Evolutionary conservation across 1,140 invertebrate species (phyloP), one percentile per base, ranked within the genome.

Genomic region (Musca domestica): DNA sequence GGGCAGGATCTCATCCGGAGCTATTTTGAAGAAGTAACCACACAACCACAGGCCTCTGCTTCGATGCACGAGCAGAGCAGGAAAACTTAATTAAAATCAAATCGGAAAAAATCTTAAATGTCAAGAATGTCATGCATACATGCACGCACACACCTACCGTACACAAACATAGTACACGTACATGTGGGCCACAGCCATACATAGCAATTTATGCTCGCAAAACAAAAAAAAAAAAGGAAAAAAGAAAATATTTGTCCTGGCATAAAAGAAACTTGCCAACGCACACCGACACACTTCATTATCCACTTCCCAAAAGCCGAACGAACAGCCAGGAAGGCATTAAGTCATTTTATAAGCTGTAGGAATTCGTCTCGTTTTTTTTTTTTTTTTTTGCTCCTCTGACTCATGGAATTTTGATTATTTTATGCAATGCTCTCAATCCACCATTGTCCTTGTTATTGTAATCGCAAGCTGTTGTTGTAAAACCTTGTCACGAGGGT

Each of bases 261-360:
- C 56, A 61, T 61, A 61, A 61, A 61, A 61, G 17, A 61, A 10
- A 61, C 56, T 61, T 19, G 6, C 17, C 27, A 34, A 15, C 10
- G 25, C 56, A 61, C 34, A 30, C 56, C 30, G n/a, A 61, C 34
- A 34, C 56, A 41, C n/a, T 41, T 61, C 9, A 41, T 41, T 41
- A 41, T 41, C 34, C 34, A 2, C 4, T 12, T 12, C 10, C 10
- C 5, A 10, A 12, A 41, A 41, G 6, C 34, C 12, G 2, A 12
- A 41, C 34, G 34, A 19, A 61, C 17, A 61, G n/a, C 27, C 27
- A 41, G 10, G 12, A 12, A 2, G 56, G 27, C 56, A 61, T 41
- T 61, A 61, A 41, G 12, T 34, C 56, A 61, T 61, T 61, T 61
- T 61, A 61, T 61, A 61, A 61, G 56, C 27, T 41, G 10, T 23